Evolutionary conservation across 2,888 invertebrate genomes (phyloP), one percentile per base, ranked within the genome.

Genomic region (Drosophila affinis): DNA sequence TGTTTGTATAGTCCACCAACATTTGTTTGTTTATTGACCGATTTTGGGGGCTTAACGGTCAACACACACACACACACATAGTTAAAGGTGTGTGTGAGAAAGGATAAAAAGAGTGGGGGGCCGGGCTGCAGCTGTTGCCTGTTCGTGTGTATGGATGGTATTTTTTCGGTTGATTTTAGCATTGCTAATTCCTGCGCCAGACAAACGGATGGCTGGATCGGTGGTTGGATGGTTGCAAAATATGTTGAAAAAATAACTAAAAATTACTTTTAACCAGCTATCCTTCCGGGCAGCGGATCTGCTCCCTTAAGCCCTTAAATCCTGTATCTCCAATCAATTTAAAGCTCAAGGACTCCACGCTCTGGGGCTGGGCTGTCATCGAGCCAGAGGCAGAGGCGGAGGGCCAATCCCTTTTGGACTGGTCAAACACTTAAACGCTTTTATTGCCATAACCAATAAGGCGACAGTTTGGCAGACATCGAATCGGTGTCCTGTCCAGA

Each of bases 21-120:
- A 61, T 77, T 88, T 90, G 89, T 89, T 90, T 88, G 81, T 80
- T 90, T 89, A 88, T 90, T 88, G 85, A 79, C 76, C 87, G 81
- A 87, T 85, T 88, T 86, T 76, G 78, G 76, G 82, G 72, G 68
- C 77, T 79, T 78, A 78, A 79, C 79, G 79, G 78, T 76, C 75
- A 87, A 74, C 81, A 52, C 72, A 61, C 71, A 21, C 53, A 34
- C 48, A 18, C 18, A n/a, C 53, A 32, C n/a, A 51, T 29, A 21
- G 69, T 32, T 46, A 29, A 32, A 56, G 55, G 61, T 14, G 72
- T 46, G 51, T 45, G 21, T 34, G 51, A 24, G 29, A 48, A 14
- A 14, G 32, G 24, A 49, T 12, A 24, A 7, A 14, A 21, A 21
- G 27, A n/a, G 53, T 5, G 3, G 44, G 54, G 21, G 21, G 48